phyloP scores from a whole-genome alignment of 23 tunicate genomes.

The Trididemnum clinides region DNA sequence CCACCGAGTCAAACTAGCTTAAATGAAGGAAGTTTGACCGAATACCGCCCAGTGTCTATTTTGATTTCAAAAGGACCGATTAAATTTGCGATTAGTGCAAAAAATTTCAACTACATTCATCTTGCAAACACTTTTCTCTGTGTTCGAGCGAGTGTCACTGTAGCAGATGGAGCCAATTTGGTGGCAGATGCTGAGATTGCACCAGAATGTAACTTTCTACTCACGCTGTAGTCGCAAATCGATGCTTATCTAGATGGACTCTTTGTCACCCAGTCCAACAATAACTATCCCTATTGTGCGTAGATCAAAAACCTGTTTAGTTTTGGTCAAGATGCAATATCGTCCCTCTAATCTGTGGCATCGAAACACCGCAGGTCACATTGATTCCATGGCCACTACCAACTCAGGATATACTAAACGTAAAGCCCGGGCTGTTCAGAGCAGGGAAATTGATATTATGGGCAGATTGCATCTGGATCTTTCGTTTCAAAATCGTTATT shows the following conservation, averaged over 20 bases:
- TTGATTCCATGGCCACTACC: background rate
- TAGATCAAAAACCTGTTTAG: too few relatives aligned
- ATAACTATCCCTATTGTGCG: too few relatives aligned
- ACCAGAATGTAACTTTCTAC: background rate
- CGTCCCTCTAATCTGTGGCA: background rate
- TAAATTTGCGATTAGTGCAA: slow-evolving; percentile 3
- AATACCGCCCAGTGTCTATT: background rate
- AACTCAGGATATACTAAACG: slow-evolving; percentile 14
- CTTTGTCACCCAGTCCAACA: slow-evolving; percentile 13
- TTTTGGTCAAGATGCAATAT: too few relatives aligned
- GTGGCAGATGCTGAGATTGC: background rate
- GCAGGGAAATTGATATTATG: background rate
- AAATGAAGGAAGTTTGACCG: background rate
- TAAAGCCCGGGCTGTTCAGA: slow-evolving; percentile 18
- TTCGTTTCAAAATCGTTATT: slow-evolving; percentile 13
- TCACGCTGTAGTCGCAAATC: too few relatives aligned
- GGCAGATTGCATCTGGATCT: slow-evolving; percentile 38
- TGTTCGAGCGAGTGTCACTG: background rate
- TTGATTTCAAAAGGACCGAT: slow-evolving; percentile 9
- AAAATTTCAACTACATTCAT: slow-evolving; percentile 5
- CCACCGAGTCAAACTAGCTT: slow-evolving; percentile 9
- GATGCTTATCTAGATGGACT: too few relatives aligned
- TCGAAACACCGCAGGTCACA: slow-evolving; percentile 5
- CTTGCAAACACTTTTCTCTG: background rate
- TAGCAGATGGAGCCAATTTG: slow-evolving; percentile 5